Evolutionary conservation across 2,797 vertebrate genomes (phyloP).

Genomic region (Mormyrus proboscirostris): DNA sequence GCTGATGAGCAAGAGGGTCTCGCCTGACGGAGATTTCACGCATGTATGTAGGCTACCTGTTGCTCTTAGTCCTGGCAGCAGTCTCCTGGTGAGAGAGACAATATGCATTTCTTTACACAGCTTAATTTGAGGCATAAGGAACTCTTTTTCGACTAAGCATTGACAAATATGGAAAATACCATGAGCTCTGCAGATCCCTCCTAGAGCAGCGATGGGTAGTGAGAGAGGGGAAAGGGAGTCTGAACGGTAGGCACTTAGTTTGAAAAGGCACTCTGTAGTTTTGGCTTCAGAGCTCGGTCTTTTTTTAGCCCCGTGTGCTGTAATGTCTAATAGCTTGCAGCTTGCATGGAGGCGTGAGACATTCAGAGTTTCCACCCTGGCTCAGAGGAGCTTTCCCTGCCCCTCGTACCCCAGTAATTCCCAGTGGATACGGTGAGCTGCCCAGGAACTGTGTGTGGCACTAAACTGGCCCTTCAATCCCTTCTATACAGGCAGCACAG

Average conservation of each 20-base stretch:
- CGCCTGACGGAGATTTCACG: not conserved
- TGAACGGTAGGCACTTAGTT: conserved; percentile 34
- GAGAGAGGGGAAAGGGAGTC: conserved; percentile 13
- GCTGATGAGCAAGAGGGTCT: not conserved
- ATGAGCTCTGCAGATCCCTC: conserved; percentile 31
- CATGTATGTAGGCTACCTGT: not conserved
- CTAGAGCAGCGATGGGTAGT: conserved; percentile 22
- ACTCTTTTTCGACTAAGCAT: conserved; percentile 27
- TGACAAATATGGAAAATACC: conserved; percentile 53
- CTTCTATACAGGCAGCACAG: not conserved
- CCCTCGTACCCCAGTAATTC: not conserved
- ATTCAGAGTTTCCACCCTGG: conserved; percentile 73
- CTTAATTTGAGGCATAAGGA: conserved; percentile 27
- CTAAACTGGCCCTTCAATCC: not conserved
- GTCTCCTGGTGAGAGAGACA: conserved; percentile 21
- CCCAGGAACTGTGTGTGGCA: not conserved
- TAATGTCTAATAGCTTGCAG: conserved; percentile 63
- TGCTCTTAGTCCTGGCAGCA: conserved; percentile 7
- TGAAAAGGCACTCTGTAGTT: conserved; percentile 42
- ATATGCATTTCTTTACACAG: conserved; percentile 32
- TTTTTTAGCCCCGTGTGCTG: conserved; percentile 53
- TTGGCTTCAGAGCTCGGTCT: conserved; percentile 34
- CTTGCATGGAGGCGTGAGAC: conserved; percentile 56
- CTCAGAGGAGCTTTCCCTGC: conserved; percentile 38
- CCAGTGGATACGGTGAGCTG: conserved; percentile 16